A percentile compares a stretch with the other conserved stretches of the same genome.
These are phyloP conservation scores for Pterostichus niger DNA, from an alignment of 2,888 invertebrate genomes.

Conservation along the genomic window DNA sequence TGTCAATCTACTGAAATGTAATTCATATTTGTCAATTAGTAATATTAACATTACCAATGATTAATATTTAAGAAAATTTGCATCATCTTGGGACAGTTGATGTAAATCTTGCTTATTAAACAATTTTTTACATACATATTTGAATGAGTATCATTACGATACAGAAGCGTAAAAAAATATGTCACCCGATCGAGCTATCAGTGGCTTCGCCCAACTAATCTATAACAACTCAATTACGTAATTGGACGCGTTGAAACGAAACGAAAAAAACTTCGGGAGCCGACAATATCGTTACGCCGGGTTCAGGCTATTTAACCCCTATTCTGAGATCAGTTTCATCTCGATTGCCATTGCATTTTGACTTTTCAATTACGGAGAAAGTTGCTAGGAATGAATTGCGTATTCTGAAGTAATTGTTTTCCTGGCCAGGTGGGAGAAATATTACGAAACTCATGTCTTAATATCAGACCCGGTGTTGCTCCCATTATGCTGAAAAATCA, in stretches of 20 bases:
- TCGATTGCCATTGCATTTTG: constrained; percentile 1
- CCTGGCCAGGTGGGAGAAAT: no score
- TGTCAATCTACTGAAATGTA: no score
- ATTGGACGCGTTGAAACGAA: constrained; percentile 7
- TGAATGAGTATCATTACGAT: no score
- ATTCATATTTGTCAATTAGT: no score
- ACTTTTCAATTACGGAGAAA: constrained; percentile 10
- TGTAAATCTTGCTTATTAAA: no score
- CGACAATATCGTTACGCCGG: background rate
- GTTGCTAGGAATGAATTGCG: background rate
- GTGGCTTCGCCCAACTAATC: background rate
- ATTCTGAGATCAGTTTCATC: background rate
- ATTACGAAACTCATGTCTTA: constrained; percentile 14
- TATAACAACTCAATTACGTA: constrained; percentile 8
- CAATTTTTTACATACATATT: no score
- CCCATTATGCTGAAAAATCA: constrained; percentile 48
- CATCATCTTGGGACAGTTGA: no score
- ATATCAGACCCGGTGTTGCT: constrained; percentile 16
- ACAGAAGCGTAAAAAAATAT: no score
- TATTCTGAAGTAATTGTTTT: background rate
- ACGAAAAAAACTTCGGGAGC: background rate
- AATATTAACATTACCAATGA: no score
- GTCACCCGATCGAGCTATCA: no score
- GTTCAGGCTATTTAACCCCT: background rate
- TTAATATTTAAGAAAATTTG: no score